Evolutionary conservation across 1,140 invertebrate species (phyloP).

Genomic region (Trichonephila clavata): DNA sequence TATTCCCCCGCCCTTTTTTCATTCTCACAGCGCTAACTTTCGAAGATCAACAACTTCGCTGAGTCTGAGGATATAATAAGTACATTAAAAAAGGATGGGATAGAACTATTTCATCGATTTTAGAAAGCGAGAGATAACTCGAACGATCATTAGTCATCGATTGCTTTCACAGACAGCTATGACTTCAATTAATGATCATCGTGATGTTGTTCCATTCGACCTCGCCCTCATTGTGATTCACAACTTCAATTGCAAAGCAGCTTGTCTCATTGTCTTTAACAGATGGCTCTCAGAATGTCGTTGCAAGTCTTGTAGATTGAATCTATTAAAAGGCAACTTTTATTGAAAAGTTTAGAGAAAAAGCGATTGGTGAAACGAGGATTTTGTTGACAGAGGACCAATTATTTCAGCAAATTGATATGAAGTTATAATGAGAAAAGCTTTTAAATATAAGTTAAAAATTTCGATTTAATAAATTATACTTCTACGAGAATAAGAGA

Average conservation of each 20-base stretch:
- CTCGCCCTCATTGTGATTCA: neutral
- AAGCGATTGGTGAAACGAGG: too few species aligned
- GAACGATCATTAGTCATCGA: neutral
- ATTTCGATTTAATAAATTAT: too few species aligned
- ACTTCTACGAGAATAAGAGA: too few species aligned
- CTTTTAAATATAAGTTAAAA: too few species aligned
- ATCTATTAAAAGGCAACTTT: too few species aligned
- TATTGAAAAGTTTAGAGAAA: too few species aligned
- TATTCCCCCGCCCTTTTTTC: neutral
- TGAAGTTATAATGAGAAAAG: too few species aligned
- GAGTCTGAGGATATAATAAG: neutral
- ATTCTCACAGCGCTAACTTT: neutral
- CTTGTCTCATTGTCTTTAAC: neutral
- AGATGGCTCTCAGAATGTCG: neutral
- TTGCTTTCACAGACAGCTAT: constrained; percentile 30
- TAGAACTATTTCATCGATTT: constrained; percentile 16
- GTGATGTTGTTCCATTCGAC: neutral
- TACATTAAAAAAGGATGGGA: neutral
- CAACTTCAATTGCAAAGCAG: constrained; percentile 3
- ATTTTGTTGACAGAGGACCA: too few species aligned
- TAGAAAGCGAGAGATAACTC: neutral
- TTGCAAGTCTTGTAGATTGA: too few species aligned
- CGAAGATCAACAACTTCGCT: neutral
- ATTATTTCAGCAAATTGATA: too few species aligned
- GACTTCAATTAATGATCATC: constrained; percentile 12